These are phyloP conservation scores for Catharus bicknelli DNA, from an alignment of 2,113 vertebrate species.

Conservation along the genomic window DNA sequence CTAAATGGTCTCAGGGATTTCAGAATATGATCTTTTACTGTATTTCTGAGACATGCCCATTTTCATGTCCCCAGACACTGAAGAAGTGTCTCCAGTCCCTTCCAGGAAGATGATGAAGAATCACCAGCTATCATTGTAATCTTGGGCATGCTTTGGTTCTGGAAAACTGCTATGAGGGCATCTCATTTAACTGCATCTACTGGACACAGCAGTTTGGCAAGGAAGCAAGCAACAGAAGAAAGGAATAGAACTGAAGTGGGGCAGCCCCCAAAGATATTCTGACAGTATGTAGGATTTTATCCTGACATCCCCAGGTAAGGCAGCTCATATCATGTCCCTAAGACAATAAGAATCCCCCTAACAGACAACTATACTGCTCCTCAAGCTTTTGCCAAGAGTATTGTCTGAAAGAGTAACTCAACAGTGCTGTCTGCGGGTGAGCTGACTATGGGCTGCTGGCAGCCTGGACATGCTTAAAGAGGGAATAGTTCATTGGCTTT, in stretches of 20 bases:
- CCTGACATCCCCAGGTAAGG: not conserved
- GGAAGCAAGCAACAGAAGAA: not conserved
- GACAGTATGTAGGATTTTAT: not conserved
- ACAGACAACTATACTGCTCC: not conserved
- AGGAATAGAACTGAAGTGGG: not conserved
- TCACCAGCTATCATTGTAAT: fast-evolving
- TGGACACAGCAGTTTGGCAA: not conserved
- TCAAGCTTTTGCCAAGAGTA: not conserved
- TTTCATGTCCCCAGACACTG: not conserved
- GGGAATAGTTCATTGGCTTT: not conserved
- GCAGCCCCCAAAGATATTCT: not conserved
- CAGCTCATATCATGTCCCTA: not conserved
- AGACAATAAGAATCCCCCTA: not conserved
- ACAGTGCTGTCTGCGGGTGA: not conserved
- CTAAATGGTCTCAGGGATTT: not conserved
- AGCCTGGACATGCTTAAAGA: not conserved
- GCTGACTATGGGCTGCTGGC: not conserved
- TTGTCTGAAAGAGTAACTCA: not conserved
- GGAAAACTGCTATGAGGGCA: not conserved
- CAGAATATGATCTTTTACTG: not conserved
- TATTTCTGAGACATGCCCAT: not conserved
- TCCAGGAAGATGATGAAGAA: not conserved
- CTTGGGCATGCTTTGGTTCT: not conserved
- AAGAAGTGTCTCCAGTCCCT: not conserved
- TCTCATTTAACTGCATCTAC: not conserved